Conservation (phyloP, 2,888 invertebrate species). For the Xanthia togata region DNA sequence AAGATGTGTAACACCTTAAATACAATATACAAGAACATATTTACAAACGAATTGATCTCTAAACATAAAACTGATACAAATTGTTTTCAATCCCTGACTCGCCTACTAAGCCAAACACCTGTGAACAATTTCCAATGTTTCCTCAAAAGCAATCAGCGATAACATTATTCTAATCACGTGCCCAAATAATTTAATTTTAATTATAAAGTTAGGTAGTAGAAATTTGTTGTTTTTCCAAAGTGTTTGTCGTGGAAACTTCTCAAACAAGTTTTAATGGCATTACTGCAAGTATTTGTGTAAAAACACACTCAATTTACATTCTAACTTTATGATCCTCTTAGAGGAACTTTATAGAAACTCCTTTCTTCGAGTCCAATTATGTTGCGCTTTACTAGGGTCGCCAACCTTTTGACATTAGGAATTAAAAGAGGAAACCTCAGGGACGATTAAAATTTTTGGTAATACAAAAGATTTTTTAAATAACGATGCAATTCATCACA, state of each 20-base stretch:
- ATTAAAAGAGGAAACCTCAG: not conserved
- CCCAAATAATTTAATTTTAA: constrained; percentile 34
- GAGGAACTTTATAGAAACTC: constrained; percentile 43
- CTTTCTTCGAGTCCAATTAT: constrained; percentile 60
- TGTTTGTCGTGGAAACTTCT: constrained; percentile 36
- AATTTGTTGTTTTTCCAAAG: constrained; percentile 42
- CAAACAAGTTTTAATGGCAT: constrained; percentile 61
- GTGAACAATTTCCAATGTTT: not conserved
- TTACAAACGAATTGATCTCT: not conserved
- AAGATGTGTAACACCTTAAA: no score
- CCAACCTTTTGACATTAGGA: constrained; percentile 34
- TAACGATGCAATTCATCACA: not conserved
- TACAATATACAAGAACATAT: no score
- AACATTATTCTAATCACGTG: constrained; percentile 15
- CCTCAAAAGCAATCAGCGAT: not conserved
- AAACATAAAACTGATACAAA: not conserved
- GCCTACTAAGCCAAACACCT: not conserved
- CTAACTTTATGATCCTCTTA: constrained; percentile 65
- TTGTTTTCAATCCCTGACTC: not conserved
- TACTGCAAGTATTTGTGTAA: constrained; percentile 48
- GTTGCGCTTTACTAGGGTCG: constrained; percentile 40
- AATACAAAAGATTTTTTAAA: not conserved
- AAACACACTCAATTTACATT: constrained; percentile 57
- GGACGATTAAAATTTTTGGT: not conserved
- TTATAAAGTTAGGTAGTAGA: constrained; percentile 31